Evolutionary conservation across 1,140 invertebrate genomes (phyloP), one percentile per base, ranked within the genome.

Genomic region (Bombus fervidus): DNA sequence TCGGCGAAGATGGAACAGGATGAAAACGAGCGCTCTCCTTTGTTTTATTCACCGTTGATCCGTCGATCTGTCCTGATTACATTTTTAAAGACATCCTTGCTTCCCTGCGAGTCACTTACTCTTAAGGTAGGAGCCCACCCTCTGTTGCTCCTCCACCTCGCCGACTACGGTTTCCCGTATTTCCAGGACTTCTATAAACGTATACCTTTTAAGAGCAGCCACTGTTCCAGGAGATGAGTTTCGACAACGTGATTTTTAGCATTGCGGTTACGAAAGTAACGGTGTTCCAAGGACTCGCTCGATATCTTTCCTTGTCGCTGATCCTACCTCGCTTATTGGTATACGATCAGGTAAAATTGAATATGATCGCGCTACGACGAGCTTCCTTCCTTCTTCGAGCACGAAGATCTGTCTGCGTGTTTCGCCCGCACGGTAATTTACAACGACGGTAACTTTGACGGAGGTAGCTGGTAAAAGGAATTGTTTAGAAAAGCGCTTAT

Each of bases 1-100:
- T 71, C 53, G 3, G 31, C 66, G 31, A 13, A 59, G 31, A 37
- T 28, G 22, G 1, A 69, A 15, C 10, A 31, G 34, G 9, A 43
- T 15, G 62, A 25, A 39, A n/a, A 34, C 41, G n/a, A 31, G 5
- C n/a, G 25, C 39, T 25, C 28, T 34, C 81, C 78, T 87, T 88
- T 92, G 79, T 92, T 92, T 93, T 93, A 92, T 92, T 91, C 84
- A 92, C 81, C 78, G 68, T 75, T 82, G 73, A 87, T 82, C 72
- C 37, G 69, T 47, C 85, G 80, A 76, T 86, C 84, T 85, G 85
- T 88, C 83, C 81, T 66, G 72, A 85, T 91, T 88, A 85, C 88
- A 86, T 89, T 92, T 53, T 90, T 89, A 72, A 91, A 88, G 62
- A 72, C 72, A 22, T n/a, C 62, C 80, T 66, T 62, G 83, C 43